phyloP scores from a whole-genome alignment of 2,888 invertebrate genomes.

The Trisateles emortualis region DNA sequence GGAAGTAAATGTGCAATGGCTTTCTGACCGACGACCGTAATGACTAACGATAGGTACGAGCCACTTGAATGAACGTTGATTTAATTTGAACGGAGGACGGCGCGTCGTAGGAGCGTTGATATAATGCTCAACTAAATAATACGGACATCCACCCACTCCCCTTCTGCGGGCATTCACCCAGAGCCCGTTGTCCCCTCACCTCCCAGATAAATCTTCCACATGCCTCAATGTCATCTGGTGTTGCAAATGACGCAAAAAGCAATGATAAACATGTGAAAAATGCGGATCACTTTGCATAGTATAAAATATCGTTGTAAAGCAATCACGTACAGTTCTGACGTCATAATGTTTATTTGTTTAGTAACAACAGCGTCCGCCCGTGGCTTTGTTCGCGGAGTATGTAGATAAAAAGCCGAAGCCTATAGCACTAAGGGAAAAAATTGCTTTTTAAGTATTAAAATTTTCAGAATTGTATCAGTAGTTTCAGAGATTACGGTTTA shows the following conservation, averaged over 20 bases:
- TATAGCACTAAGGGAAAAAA: too few relatives aligned
- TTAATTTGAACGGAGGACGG: constrained; percentile 68
- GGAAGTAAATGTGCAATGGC: constrained; percentile 42
- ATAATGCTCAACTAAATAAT: constrained; percentile 77
- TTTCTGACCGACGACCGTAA: constrained; percentile 49
- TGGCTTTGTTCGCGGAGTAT: too few relatives aligned
- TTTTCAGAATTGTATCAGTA: too few relatives aligned
- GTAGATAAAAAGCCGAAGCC: too few relatives aligned
- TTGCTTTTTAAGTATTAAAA: too few relatives aligned
- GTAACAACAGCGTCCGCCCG: too few relatives aligned
- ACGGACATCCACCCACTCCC: constrained; percentile 58
- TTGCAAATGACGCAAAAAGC: constrained; percentile 75
- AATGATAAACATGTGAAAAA: constrained; percentile 61
- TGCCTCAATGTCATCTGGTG: constrained; percentile 77
- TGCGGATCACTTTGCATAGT: background rate
- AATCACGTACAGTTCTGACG: background rate
- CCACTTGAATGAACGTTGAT: constrained; percentile 69
- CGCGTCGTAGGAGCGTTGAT: constrained; percentile 62
- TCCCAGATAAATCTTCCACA: constrained; percentile 76
- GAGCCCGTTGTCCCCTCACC: constrained; percentile 45
- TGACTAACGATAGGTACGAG: constrained; percentile 61
- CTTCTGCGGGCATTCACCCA: constrained; percentile 19
- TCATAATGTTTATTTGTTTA: too few relatives aligned
- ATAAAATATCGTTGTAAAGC: background rate
- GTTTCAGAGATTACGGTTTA: too few relatives aligned